Evolutionary conservation across 2,888 invertebrate genomes (phyloP).

Genomic region (Macrosiphum euphorbiae): DNA sequence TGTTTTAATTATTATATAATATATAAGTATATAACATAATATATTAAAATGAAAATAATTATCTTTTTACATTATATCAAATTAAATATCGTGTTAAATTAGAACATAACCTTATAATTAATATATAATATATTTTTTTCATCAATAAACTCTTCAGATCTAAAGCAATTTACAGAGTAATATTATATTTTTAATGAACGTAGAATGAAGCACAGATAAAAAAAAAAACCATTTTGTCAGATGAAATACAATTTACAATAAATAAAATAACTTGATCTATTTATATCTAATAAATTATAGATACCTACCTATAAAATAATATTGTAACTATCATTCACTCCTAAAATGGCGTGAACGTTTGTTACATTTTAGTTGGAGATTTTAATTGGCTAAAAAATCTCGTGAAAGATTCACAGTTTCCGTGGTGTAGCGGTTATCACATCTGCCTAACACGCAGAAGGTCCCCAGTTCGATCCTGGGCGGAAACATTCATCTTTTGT

Average conservation of each 20-base stretch:
- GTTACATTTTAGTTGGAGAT: background rate
- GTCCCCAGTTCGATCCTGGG: constrained; percentile 37
- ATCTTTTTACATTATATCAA: background rate
- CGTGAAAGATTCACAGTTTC: background rate
- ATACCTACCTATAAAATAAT: too few species aligned
- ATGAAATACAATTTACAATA: background rate
- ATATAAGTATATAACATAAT: background rate
- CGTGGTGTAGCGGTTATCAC: constrained; percentile 39
- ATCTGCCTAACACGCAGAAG: constrained; percentile 37
- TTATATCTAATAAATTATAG: background rate
- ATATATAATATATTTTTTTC: background rate
- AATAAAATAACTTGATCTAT: background rate
- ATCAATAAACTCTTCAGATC: background rate
- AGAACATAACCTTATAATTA: background rate
- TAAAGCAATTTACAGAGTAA: background rate
- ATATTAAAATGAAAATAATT: background rate
- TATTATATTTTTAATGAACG: background rate
- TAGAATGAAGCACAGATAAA: background rate
- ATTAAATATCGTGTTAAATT: background rate
- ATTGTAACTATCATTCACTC: too few species aligned
- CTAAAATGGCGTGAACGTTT: background rate
- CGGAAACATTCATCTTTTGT: background rate
- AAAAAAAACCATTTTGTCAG: background rate
- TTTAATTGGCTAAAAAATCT: background rate
- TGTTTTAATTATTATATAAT: background rate